phyloP scores from a whole-genome alignment of 2,113 vertebrate genomes.

The Salvator merianae region DNA sequence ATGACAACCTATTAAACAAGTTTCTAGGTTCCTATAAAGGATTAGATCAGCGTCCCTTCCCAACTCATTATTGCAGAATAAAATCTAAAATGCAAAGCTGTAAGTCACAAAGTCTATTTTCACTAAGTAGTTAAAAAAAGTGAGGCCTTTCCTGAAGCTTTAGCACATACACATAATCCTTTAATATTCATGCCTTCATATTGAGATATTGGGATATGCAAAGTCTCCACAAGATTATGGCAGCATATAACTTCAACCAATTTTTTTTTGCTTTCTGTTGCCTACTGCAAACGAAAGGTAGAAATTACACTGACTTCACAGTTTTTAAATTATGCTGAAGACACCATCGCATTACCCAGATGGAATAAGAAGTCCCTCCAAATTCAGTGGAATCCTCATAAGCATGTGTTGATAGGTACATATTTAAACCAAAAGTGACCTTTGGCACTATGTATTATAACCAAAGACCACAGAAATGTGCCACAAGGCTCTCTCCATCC shows the following conservation, averaged over 20 bases:
- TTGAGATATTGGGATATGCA: neutral
- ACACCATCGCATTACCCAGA: neutral
- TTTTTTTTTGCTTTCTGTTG: too few species aligned
- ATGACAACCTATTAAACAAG: conserved; percentile 25
- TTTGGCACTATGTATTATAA: neutral
- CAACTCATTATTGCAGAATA: neutral
- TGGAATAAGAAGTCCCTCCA: too few species aligned
- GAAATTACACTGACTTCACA: neutral
- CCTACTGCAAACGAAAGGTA: too few species aligned
- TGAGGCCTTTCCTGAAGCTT: too few species aligned
- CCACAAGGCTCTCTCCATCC: too few species aligned
- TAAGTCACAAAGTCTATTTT: neutral
- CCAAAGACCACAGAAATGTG: neutral
- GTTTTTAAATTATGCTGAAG: neutral
- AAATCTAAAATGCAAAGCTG: neutral
- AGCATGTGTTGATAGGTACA: neutral
- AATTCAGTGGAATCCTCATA: neutral
- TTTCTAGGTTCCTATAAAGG: conserved; percentile 4
- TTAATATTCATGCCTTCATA: too few species aligned
- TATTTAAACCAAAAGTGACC: neutral
- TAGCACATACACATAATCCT: too few species aligned
- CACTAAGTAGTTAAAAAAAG: neutral
- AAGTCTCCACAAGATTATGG: neutral
- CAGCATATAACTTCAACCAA: too few species aligned
- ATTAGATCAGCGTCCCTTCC: neutral